A percentile compares a stretch with the other conserved stretches of the same genome.
phyloP scores from a whole-genome alignment of 2,797 vertebrate species.

The Oceanodroma leucorhoa region DNA sequence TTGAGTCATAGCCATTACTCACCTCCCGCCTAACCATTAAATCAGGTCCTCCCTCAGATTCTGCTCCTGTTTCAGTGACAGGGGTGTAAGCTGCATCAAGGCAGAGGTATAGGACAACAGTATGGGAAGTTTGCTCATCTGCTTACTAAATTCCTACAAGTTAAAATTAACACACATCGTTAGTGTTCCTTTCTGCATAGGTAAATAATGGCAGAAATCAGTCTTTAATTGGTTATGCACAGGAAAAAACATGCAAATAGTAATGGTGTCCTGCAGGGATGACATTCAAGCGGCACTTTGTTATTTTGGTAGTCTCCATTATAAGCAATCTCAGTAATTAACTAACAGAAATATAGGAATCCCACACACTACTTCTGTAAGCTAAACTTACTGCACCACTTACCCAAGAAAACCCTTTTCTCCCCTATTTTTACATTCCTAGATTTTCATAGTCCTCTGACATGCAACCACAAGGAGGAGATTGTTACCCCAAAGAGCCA shows the following conservation, averaged over 20 bases:
- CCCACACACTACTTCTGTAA: background rate
- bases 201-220: background rate
- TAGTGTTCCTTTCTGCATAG: background rate
- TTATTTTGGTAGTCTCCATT: constrained; percentile 22
- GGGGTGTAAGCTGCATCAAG: background rate
- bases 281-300: background rate
- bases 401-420: background rate
- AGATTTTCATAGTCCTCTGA: background rate
- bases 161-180: background rate
- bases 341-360: background rate
- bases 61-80: constrained; percentile 5
- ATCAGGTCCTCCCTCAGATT: background rate
- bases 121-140: background rate
- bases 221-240: background rate
- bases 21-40: background rate
- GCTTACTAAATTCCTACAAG: constrained; percentile 15
- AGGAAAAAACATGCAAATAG: background rate
- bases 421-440: background rate
- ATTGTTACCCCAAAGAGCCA: background rate
- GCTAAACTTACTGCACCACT: background rate
- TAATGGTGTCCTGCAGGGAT: background rate
- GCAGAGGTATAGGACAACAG: background rate
- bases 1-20: background rate
- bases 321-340: constrained; percentile 8
- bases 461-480: background rate